phyloP scores from a whole-genome alignment of 2,888 invertebrate genomes.

The Helicoverpa assulta region DNA sequence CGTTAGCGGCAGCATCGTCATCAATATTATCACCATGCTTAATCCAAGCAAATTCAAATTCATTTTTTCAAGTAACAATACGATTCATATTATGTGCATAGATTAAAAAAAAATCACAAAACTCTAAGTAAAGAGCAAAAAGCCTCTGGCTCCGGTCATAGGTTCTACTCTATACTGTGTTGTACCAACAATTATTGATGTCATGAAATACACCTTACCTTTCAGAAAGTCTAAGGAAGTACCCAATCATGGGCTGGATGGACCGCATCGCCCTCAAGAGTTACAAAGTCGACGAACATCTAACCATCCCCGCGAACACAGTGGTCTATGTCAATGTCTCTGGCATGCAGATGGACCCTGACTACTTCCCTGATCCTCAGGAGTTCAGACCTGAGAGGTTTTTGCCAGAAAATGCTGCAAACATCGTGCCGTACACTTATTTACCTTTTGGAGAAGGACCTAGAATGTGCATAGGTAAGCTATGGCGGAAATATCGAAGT shows the following conservation, averaged over 20 bases:
- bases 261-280: constrained; percentile 68
- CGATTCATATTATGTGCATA: no score
- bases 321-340: constrained; percentile 71
- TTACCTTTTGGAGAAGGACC: constrained; percentile 91
- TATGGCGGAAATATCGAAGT: no score
- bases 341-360: constrained; percentile 79
- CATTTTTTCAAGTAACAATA: no score
- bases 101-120: no score
- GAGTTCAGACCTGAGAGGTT: constrained; percentile 90
- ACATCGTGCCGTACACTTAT: constrained; percentile 75
- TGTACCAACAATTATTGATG: no score
- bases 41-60: no score
- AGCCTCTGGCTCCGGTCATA: no score
- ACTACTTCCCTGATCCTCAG: constrained; percentile 87
- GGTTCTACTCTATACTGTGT: no score
- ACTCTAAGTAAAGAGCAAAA: no score
- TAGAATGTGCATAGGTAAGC: constrained; percentile 90
- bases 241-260: constrained; percentile 75
- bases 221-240: constrained; percentile 75
- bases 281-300: constrained; percentile 70
- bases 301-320: constrained; percentile 72
- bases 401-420: constrained; percentile 87
- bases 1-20: no score
- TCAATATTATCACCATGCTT: no score
- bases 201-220: not conserved